Percentiles rank a stretch among this genome's conserved stretches.
phyloP scores from a whole-genome alignment of 2,113 vertebrate genomes.

The Colaptes auratus region DNA sequence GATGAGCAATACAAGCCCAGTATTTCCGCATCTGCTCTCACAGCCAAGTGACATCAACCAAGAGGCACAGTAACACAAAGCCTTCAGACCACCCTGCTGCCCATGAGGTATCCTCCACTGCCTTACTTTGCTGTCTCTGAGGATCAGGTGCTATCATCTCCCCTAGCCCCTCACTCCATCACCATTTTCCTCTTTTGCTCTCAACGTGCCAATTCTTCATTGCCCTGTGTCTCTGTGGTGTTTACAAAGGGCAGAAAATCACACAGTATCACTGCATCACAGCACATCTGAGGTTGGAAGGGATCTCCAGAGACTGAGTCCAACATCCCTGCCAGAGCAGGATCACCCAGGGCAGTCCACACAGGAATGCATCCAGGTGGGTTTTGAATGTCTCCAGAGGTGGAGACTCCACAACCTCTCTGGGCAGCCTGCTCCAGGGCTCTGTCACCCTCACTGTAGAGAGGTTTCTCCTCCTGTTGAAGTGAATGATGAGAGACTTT shows the following conservation, averaged over 20 bases:
- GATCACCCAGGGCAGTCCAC: too few relatives aligned
- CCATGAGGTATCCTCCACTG: not conserved
- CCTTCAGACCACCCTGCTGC: not conserved
- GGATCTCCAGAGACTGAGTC: too few relatives aligned
- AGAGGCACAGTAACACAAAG: not conserved
- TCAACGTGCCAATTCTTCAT: not conserved
- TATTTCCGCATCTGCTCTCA: not conserved
- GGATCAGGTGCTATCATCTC: not conserved
- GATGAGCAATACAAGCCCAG: not conserved
- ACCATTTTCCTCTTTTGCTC: constrained; percentile 21
- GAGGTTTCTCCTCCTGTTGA: too few relatives aligned
- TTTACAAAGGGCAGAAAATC: constrained; percentile 2
- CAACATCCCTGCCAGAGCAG: too few relatives aligned
- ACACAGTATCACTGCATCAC: too few relatives aligned
- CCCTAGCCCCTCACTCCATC: not conserved
- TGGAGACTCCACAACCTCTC: too few relatives aligned
- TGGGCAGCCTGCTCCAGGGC: too few relatives aligned
- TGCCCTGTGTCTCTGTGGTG: not conserved
- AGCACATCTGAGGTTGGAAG: too few relatives aligned
- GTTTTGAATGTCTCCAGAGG: too few relatives aligned
- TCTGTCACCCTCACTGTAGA: too few relatives aligned
- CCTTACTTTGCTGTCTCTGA: not conserved
- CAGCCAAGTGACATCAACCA: not conserved
- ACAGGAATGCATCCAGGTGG: too few relatives aligned
- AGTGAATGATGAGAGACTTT: not conserved